Evolutionary conservation across 2,113 vertebrate genomes (phyloP).

Genomic region (Carassius carassius): DNA sequence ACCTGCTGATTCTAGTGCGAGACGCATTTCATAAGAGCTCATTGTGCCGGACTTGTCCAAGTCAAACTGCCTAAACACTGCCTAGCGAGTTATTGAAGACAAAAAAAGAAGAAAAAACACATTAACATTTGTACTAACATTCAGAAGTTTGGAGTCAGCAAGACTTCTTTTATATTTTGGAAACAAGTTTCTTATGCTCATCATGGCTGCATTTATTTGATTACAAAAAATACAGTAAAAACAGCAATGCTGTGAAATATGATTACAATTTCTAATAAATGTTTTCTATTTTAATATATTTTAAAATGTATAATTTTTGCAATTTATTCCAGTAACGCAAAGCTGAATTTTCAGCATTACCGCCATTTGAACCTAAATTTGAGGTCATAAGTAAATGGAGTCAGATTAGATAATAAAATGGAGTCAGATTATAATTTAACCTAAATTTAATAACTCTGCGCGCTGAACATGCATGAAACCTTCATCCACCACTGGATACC

Average conservation of each 20-base stretch:
- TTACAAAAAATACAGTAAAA: neutral
- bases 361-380: no score
- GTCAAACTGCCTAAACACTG: no score
- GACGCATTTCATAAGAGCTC: constrained; percentile 81
- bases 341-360: neutral
- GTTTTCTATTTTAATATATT: constrained; percentile 1
- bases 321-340: no score
- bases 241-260: neutral
- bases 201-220: neutral
- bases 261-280: neutral
- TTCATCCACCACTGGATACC: no score
- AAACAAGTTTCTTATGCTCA: neutral
- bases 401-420: no score
- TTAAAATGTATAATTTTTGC: no score
- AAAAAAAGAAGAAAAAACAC: no score
- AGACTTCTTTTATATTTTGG: neutral
- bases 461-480: no score
- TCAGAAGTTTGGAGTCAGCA: neutral
- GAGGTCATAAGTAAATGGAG: no score
- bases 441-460: no score
- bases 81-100: constrained; percentile 63
- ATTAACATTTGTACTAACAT: neutral
- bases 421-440: no score
- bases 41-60: no score
- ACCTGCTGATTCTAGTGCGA: constrained; percentile 84